Conservation (phyloP, 2,888 invertebrate species). For the Polylopha cassiicola region DNA sequence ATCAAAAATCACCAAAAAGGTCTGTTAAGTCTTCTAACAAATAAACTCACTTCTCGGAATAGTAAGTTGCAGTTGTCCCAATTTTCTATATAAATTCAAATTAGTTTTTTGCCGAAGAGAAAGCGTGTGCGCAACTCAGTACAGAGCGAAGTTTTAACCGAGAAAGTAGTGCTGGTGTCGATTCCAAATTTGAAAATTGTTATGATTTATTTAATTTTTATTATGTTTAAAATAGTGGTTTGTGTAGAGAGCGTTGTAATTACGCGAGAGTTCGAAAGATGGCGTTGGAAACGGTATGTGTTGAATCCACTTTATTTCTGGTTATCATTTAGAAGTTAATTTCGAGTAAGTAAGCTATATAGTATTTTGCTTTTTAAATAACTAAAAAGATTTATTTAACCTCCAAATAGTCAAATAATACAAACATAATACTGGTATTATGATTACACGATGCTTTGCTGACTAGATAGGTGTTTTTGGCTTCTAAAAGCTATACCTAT, state of each 20-base stretch:
- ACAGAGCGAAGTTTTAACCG: constrained; percentile 49
- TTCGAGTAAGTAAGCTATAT: not conserved
- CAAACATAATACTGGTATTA: no score
- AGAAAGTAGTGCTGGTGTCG: constrained; percentile 53
- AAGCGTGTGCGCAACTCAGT: constrained; percentile 56
- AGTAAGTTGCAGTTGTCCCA: constrained; percentile 54
- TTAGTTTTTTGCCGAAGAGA: constrained; percentile 71
- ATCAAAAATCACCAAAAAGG: constrained; percentile 13
- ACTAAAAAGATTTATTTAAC: not conserved
- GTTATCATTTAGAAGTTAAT: no score
- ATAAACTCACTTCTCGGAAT: constrained; percentile 51
- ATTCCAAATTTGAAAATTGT: constrained; percentile 12
- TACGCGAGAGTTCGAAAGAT: constrained; percentile 32
- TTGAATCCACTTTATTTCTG: not conserved
- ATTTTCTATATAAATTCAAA: constrained; percentile 72
- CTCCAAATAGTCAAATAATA: no score
- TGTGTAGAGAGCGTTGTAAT: not conserved
- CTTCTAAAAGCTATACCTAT: no score
- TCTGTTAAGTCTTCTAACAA: constrained; percentile 7
- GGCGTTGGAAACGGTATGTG: constrained; percentile 40
- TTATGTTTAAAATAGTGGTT: not conserved
- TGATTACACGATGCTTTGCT: no score
- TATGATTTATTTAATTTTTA: not conserved
- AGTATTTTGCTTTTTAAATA: not conserved
- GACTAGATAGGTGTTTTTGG: no score